A percentile compares a stretch with the other conserved stretches of the same genome.
phyloP scores from a whole-genome alignment of 2,797 vertebrate species.

The Gambusia yucatana region DNA sequence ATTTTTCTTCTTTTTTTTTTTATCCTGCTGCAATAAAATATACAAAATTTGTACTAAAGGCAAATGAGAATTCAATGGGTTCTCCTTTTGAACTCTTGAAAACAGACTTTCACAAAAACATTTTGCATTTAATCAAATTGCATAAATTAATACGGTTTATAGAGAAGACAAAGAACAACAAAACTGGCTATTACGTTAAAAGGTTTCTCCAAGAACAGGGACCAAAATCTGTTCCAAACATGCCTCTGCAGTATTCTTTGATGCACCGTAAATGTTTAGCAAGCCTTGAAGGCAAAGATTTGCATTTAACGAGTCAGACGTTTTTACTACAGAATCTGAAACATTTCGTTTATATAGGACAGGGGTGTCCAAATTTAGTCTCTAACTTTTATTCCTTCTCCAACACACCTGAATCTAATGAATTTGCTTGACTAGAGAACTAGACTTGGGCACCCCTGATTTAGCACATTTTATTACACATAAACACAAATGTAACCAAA shows the following conservation, averaged over 20 bases:
- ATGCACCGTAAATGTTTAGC: conserved; percentile 14
- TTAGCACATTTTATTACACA: conserved; percentile 18
- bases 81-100: conserved; percentile 10
- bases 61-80: neutral
- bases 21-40: neutral
- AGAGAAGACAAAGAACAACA: conserved; percentile 17
- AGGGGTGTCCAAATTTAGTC: neutral
- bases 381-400: neutral
- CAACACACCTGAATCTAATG: neutral
- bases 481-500: conserved; percentile 21
- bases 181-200: conserved; percentile 25
- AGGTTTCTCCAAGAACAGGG: neutral
- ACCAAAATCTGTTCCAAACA: conserved; percentile 20
- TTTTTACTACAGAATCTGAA: conserved; percentile 26
- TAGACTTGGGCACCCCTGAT: neutral
- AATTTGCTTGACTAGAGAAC: neutral
- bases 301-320: neutral
- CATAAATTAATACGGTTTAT: conserved; percentile 11
- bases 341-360: conserved; percentile 11
- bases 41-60: conserved; percentile 11
- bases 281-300: conserved; percentile 22
- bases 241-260: conserved; percentile 29
- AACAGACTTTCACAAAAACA: conserved; percentile 6
- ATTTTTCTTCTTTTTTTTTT: conserved; percentile 14
- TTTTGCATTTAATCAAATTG: conserved; percentile 3